phyloP scores from a whole-genome alignment of 2,797 vertebrate genomes.

The Etheostoma nigrum region DNA sequence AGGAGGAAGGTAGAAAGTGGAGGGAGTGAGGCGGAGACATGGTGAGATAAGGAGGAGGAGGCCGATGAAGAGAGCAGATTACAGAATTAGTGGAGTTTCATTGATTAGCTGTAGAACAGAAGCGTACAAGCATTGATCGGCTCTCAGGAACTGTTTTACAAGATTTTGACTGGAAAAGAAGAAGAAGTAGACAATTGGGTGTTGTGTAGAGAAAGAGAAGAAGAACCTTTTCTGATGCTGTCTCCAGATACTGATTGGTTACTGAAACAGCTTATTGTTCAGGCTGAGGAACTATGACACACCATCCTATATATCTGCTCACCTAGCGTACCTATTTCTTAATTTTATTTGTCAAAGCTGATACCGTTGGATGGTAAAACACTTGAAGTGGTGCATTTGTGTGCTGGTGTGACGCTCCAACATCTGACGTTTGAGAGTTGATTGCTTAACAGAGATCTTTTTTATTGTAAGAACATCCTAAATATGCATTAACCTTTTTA shows the following conservation, averaged over 20 bases:
- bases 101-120: conserved; percentile 80
- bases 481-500: too few relatives aligned
- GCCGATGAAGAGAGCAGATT: conserved; percentile 79
- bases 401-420: background rate
- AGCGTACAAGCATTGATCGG: conserved; percentile 72
- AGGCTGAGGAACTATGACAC: background rate
- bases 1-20: conserved; percentile 19
- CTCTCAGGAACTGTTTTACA: conserved; percentile 80
- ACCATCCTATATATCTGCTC: background rate
- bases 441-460: background rate
- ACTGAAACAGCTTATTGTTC: background rate
- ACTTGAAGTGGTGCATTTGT: background rate
- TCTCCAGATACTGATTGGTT: background rate
- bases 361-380: background rate
- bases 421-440: background rate
- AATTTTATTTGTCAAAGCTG: background rate
- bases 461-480: too few relatives aligned
- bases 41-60: conserved; percentile 48
- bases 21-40: conserved; percentile 9
- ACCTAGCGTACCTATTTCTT: background rate
- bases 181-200: conserved; percentile 7
- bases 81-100: conserved; percentile 75
- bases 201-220: conserved; percentile 15
- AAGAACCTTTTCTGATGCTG: conserved; percentile 5
- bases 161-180: conserved; percentile 65